Base-by-base conservation (phyloP, 2,797 vertebrate species). In the Alosa sapidissima region DNA sequence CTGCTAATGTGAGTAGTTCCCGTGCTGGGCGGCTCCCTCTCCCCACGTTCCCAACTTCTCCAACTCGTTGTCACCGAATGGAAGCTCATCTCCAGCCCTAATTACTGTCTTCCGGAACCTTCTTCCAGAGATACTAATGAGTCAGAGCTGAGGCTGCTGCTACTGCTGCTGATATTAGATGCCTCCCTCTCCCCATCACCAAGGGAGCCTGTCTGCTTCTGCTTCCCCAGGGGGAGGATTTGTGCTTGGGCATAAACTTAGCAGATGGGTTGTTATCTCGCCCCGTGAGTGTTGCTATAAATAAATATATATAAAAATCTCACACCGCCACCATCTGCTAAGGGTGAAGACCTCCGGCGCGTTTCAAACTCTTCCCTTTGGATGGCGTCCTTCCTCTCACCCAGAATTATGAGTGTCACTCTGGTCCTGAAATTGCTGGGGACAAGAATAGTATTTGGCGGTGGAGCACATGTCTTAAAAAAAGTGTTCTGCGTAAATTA, bases 251-350 rank as follows among this genome's bases (percentile, higher is more conserved):
- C 72, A 36, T 78, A 78, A 78, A 78, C 16, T 45, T 47, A 47
- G 72, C 72, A 78, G 72, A 78, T 78, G 41, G 72, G 72, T 78
- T 14, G 72, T 78, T 78, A 47, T 78, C 14, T 45, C 41, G 72
- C 72, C 41, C 41, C 36, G 16, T 9, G 36, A 87, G 19, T 75
- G 89, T n/a, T 49, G 58, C 60, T 78, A 47, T 78, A 28, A 28
- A 28, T 28, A 28, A 28, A 28, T 28, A 28, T 28, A 28, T 28
- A 28, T 28, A 47, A 78, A 75, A 47, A 47, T 47, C 41, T 41
- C 14, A 19, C 13, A 19, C 11, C 21, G 19, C 19, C 55, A 16
- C 72, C 72, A 78, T 78, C 36, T 78, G 72, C 72, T 16, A 4
- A 72, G 41, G 72, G 36, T 21, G 36, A 47, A 47, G 72, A 41